Base-by-base conservation (phyloP, 2,888 invertebrate genomes). In the Synergus umbraculus region DNA sequence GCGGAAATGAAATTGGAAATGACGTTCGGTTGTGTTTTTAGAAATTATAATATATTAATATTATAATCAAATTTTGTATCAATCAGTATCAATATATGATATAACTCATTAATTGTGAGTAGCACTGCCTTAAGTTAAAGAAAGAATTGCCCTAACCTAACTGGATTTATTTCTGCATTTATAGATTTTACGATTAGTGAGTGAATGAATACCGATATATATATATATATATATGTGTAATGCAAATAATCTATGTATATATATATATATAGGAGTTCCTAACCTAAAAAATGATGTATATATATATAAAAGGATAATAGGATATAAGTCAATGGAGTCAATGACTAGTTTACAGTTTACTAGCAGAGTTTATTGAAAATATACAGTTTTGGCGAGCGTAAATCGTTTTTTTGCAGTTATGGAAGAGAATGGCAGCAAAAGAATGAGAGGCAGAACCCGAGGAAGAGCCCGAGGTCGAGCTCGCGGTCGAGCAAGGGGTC, bases 391-490 rank as follows among this genome's bases (percentile, higher is more conserved):
- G 13, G 12, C 9, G 41, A 22, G 37, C 41, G 22, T 54, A 46
- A 58, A 66, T 73, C 37, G 10, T 29, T 29, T 29, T 29, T 49
- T 84, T 79, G 84, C 82, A 86, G 88, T 89, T 84, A 93, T 93
- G 93, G 93, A 93, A 81, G 91, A 91, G 79, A 93, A 93, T 86
- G 89, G 89, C 82, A 85, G 88, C 58, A 94, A 95, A 89, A 94
- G 95, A 88, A 95, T 95, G 88, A 94, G 96, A 78, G 96, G 96
- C 29, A 93, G 97, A 87, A 95, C 96, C 73, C 94, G 96, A 49
- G 96, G 97, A n/a, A 94, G 96, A 54, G 96, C 96, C 41, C 94
- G 97, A 49, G 96, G 96, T 77, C 94, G 97, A 82, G 96, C 96
- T 58, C 93, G 96, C 76, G 96, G 96, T n/a, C 85, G 90, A 37